These are phyloP conservation scores for Oxyura jamaicensis DNA, from an alignment of 2,113 vertebrate genomes.

Conservation along the genomic window DNA sequence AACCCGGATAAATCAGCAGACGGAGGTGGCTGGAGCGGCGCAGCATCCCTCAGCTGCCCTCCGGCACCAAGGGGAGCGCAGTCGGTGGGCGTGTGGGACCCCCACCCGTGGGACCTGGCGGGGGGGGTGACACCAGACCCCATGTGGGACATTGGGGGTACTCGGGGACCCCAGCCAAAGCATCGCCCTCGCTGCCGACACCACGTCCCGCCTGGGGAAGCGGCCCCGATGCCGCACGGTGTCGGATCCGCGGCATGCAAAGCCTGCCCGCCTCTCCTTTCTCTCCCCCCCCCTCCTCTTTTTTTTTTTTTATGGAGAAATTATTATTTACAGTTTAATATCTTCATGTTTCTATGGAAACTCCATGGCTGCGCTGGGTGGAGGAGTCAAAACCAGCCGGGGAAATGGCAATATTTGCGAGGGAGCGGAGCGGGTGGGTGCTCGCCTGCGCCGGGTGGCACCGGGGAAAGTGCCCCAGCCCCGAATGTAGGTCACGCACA, in stretches of 20 bases:
- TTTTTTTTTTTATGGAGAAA: background rate
- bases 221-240: background rate
- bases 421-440: rapidly evolving
- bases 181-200: background rate
- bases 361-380: background rate
- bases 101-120: rapidly evolving
- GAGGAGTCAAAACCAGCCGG: background rate
- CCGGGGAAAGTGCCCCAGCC: rapidly evolving
- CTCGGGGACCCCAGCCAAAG: background rate
- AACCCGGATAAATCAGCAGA: background rate
- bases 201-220: too few relatives aligned
- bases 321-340: conserved; percentile 67
- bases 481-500: background rate
- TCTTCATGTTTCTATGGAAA: conserved; percentile 66
- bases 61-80: rapidly evolving
- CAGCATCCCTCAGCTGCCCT: rapidly evolving
- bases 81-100: rapidly evolving
- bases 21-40: rapidly evolving
- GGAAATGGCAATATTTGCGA: background rate
- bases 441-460: rapidly evolving
- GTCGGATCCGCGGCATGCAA: too few relatives aligned
- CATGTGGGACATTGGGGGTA: rapidly evolving
- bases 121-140: background rate
- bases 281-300: background rate
- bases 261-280: background rate